Evolutionary conservation across 1,140 invertebrate genomes (phyloP).

Genomic region (Zeugodacus cucurbitae): DNA sequence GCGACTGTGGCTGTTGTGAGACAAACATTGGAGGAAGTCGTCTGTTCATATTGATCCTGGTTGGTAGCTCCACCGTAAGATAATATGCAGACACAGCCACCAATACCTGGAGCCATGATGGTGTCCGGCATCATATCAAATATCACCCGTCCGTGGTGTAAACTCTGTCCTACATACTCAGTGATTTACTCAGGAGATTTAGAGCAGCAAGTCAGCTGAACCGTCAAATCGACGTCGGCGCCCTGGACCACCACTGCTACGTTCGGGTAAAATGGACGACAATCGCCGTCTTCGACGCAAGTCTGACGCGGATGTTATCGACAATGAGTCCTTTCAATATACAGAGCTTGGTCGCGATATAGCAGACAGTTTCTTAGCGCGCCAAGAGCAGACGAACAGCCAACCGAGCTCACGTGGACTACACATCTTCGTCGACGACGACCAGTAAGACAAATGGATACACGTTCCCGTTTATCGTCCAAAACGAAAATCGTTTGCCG

Average conservation of each 20-base stretch:
- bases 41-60: slow-evolving; percentile 59
- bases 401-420: slow-evolving; percentile 58
- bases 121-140: background rate
- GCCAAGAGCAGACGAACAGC: slow-evolving; percentile 56
- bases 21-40: slow-evolving; percentile 51
- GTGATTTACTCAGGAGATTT: slow-evolving; percentile 47
- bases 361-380: slow-evolving; percentile 60
- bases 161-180: slow-evolving; percentile 55
- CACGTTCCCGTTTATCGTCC: slow-evolving; percentile 47
- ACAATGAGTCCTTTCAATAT: slow-evolving; percentile 58
- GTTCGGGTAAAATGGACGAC: slow-evolving; percentile 50
- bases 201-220: slow-evolving; percentile 58
- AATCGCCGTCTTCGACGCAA: slow-evolving; percentile 61
- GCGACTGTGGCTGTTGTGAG: background rate
- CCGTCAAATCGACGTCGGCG: slow-evolving; percentile 55
- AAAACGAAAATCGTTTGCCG: slow-evolving; percentile 58
- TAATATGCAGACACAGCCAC: background rate
- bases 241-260: slow-evolving; percentile 44
- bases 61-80: slow-evolving; percentile 53
- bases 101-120: slow-evolving; percentile 1
- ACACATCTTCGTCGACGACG: slow-evolving; percentile 57
- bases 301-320: slow-evolving; percentile 59
- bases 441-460: slow-evolving; percentile 50
- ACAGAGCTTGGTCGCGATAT: slow-evolving; percentile 60
- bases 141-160: slow-evolving; percentile 48